Percentiles rank a stretch among this genome's conserved stretches.
phyloP scores from a whole-genome alignment of 2,888 invertebrate genomes.

The Sinodicranocentrus sp. region DNA sequence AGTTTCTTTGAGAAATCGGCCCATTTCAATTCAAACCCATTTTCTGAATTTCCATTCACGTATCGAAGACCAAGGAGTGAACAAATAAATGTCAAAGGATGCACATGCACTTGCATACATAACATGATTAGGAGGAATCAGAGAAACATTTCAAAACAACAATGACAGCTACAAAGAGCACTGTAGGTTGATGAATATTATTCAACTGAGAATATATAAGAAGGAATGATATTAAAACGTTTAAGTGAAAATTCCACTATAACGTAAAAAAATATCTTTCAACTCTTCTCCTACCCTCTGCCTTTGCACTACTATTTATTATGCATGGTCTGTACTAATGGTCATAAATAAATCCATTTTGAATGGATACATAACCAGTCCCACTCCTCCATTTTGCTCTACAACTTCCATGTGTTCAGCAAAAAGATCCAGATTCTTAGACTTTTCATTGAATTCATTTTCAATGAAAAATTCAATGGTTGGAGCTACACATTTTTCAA shows the following conservation, averaged over 20 bases:
- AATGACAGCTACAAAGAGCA: conserved; percentile 33
- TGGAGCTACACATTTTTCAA: conserved; percentile 4
- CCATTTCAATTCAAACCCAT: conserved; percentile 6
- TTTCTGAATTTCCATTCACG: conserved; percentile 13
- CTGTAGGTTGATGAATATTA: too few species aligned
- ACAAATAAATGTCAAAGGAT: conserved; percentile 21
- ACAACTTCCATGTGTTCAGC: conserved; percentile 2
- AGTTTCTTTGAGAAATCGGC: background rate
- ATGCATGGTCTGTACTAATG: conserved; percentile 51
- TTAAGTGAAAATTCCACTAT: conserved; percentile 1
- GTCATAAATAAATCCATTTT: conserved; percentile 61
- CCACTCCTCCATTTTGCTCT: conserved; percentile 31
- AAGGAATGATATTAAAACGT: background rate
- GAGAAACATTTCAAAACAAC: conserved; percentile 21
- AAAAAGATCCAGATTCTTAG: conserved; percentile 40
- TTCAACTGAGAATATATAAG: too few species aligned
- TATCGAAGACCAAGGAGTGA: background rate
- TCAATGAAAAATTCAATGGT: conserved; percentile 44
- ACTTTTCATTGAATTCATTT: conserved; percentile 42
- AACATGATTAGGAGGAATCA: conserved; percentile 8
- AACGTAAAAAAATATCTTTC: conserved; percentile 4
- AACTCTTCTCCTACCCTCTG: background rate
- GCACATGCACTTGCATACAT: conserved; percentile 18
- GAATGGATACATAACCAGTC: conserved; percentile 64
- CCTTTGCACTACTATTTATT: conserved; percentile 30